Evolutionary conservation across 2,113 vertebrate genomes (phyloP), one percentile per base, ranked within the genome.

Genomic region (Alethe castanea): DNA sequence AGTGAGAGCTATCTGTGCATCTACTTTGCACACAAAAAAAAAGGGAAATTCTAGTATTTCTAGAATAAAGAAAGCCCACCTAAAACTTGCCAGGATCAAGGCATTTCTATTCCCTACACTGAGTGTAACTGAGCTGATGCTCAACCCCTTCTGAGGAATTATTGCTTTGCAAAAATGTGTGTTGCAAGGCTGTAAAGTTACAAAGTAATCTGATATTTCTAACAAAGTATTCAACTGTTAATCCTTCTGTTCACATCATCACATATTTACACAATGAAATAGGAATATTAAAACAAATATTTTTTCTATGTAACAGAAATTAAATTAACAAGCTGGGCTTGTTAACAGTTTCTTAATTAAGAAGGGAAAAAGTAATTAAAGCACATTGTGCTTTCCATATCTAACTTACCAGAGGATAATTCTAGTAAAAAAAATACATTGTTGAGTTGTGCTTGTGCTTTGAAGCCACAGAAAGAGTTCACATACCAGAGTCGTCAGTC

Each of bases 391-490:
- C 24, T 94, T 92, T 87, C 50, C 5, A 1, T 82, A 69, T 79
- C 38, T 79, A 69, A 85, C 14, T 80, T 94, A 57, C 23, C 35
- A 85, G 59, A 73, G 78, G 89, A 35, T 82, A 65, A 90, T 36
- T 89, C 50, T 77, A 54, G 74, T 56, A 72, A 72, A 73, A 89
- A 92, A 83, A 94, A 9, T 15, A 40, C 0, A 1, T 78, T 74
- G n/a, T 74, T 92, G 84, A 94, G 57, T 70, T 88, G 73, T 56
- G 23, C 33, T 29, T 74, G 25, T 67, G 61, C 84, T 96, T 96
- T 89, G 89, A 94, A 96, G 62, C 33, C 33, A 11, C 40, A 76
- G 81, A 70, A 84, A 53, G 73, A 87, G 65, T 86, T 89, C 65
- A 19, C 89, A 87, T 92, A 85, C 86, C 83, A 95, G 57, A 91